Percentiles rank a stretch among this genome's conserved stretches.
Conservation (phyloP, 2,797 vertebrate species). For the Malacoctenus gilli region DNA sequence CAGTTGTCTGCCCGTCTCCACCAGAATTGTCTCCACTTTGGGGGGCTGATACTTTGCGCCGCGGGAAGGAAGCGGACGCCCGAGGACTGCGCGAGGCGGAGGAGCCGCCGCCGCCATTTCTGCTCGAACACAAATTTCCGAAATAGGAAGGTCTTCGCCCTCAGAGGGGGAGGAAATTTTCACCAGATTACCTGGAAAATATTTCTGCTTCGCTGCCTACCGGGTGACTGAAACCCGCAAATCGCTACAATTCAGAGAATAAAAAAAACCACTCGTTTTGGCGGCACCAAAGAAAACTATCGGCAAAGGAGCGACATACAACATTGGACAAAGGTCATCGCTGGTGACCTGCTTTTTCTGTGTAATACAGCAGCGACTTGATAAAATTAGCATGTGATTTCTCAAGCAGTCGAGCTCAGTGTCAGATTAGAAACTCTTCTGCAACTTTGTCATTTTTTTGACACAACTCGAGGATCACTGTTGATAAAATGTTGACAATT, state of each 20-base stretch:
- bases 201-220: slow-evolving; percentile 23
- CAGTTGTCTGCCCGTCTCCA: slow-evolving; percentile 8
- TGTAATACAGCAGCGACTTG: neutral
- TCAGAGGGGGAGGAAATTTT: slow-evolving; percentile 15
- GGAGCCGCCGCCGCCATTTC: slow-evolving; percentile 1
- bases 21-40: slow-evolving; percentile 19
- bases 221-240: slow-evolving; percentile 21
- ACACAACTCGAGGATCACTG: too few relatives aligned
- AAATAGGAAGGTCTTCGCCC: slow-evolving; percentile 7
- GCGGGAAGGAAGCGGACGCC: slow-evolving; percentile 20
- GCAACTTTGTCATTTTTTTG: too few relatives aligned
- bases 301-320: neutral
- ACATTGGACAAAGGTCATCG: neutral
- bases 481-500: too few relatives aligned
- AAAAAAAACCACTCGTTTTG: neutral
- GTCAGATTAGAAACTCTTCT: too few relatives aligned
- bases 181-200: slow-evolving; percentile 30
- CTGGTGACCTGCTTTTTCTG: neutral
- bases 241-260: slow-evolving; percentile 13
- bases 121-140: slow-evolving; percentile 19
- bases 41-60: slow-evolving; percentile 31
- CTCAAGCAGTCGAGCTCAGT: too few relatives aligned
- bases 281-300: neutral
- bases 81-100: slow-evolving; percentile 20
- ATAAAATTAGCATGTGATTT: neutral